These are phyloP conservation scores for Sebastes itinus DNA, from an alignment of 2,797 vertebrate genomes.

Conservation along the genomic window DNA sequence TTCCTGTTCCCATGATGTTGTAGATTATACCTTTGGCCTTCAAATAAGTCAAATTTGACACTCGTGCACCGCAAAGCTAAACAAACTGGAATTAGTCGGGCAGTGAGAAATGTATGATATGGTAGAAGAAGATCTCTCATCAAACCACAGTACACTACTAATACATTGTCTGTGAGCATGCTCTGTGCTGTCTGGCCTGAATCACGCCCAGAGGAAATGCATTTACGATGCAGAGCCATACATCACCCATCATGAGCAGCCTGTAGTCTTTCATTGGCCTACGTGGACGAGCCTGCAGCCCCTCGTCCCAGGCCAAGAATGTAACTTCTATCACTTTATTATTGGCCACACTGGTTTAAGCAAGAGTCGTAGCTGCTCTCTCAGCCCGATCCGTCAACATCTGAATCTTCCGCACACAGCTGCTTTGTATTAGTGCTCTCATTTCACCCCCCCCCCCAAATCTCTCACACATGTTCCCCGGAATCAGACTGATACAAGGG, in stretches of 20 bases:
- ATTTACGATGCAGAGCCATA: constrained; percentile 51
- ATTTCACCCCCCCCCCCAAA: constrained; percentile 74
- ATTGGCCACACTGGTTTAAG: constrained; percentile 74
- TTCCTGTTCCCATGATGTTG: constrained; percentile 45
- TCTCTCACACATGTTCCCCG: constrained; percentile 82
- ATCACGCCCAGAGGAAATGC: constrained; percentile 62
- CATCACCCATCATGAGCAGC: constrained; percentile 57
- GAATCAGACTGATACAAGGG: constrained; percentile 82
- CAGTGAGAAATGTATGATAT: constrained; percentile 27
- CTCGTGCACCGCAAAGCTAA: constrained; percentile 36
- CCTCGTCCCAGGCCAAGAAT: constrained; percentile 68
- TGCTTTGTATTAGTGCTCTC: constrained; percentile 80
- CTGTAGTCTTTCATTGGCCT: constrained; percentile 53
- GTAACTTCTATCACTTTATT: constrained; percentile 75
- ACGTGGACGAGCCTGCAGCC: constrained; percentile 41
- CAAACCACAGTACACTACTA: constrained; percentile 39
- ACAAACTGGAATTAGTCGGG: constrained; percentile 24
- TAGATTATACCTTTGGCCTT: constrained; percentile 38
- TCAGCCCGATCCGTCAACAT: constrained; percentile 71
- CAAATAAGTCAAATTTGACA: constrained; percentile 51
- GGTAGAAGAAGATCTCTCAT: constrained; percentile 36
- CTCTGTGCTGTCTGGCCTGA: constrained; percentile 23
- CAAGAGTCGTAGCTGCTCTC: constrained; percentile 69
- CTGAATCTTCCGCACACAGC: constrained; percentile 77
- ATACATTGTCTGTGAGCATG: not conserved